Evolutionary conservation across 2,888 invertebrate species (phyloP), one percentile per base, ranked within the genome.

Genomic region (Xestia sexstrigata): DNA sequence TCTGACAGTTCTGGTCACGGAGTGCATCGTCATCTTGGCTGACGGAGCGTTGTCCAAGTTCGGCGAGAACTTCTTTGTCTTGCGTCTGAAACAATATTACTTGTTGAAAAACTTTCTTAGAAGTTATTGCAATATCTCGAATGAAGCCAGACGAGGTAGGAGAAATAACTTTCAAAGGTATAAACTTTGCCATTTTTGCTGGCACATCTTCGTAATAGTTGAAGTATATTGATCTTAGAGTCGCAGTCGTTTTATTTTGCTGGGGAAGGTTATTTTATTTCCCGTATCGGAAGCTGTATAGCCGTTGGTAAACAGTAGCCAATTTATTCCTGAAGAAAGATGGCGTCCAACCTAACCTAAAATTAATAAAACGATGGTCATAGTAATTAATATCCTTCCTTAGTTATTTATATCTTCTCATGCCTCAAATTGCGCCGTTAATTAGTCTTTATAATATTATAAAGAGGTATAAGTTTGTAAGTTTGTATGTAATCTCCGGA

Each of bases 1-100:
- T 80, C 96, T 93, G 23, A 91, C 93, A 1, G 94, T 95, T 78
- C 96, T 93, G 0, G 95, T 94, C 26, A 95, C 92, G 0, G 94
- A 90, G 84, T 94, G 95, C 65, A 92, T 86, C 3, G 92, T 82
- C 81, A 90, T 85, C 81, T 93, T 94, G 15, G 89, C 83, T 5
- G 83, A 83, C 8, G 87, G 79, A 15, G 88, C 39, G 77, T 70
- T 62, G 15, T 93, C 92, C 30, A 81, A 76, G 75, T 80, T 91
- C 2, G 93, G 85, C 4, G 89, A 79, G 84, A 89, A 95, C 84
- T 96, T 96, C 91, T 96, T 96, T 1, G 91, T 94, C 87, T 94
- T 95, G 23, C 95, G 94, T 76, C 96, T 96, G 93, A 60, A 92
- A 93, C 74, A 86, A 89, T 49, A 45, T 70, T 58, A 62, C 15